These are phyloP conservation scores for Calliopum simillimum DNA, from an alignment of 2,888 invertebrate species.

Conservation along the genomic window DNA sequence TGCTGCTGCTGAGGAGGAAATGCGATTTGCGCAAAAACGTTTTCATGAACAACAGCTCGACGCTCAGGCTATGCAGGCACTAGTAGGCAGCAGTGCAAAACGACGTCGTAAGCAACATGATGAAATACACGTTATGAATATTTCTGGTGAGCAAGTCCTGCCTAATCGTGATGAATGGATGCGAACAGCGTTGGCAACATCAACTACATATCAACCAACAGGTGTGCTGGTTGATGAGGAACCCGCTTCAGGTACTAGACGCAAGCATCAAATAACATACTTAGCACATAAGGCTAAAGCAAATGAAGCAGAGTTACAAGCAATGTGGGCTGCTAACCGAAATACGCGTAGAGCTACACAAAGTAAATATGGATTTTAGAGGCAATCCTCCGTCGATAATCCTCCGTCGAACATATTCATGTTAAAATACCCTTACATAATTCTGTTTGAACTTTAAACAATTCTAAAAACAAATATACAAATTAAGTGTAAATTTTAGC, in stretches of 20 bases:
- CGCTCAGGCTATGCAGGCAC: constrained; percentile 70
- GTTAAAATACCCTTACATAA: too few relatives aligned
- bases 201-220: constrained; percentile 69
- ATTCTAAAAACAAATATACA: too few relatives aligned
- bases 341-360: constrained; percentile 89
- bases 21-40: constrained; percentile 50
- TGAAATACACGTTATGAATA: constrained; percentile 82
- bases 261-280: constrained; percentile 97
- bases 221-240: constrained; percentile 67
- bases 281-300: constrained; percentile 93
- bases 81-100: constrained; percentile 77
- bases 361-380: constrained; percentile 94
- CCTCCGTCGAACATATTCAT: constrained; percentile 10
- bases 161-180: constrained; percentile 86
- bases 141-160: constrained; percentile 83
- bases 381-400: neutral
- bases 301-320: constrained; percentile 92
- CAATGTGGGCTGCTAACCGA: constrained; percentile 92
- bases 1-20: neutral
- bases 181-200: constrained; percentile 82
- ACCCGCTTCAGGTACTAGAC: constrained; percentile 75
- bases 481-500: too few relatives aligned
- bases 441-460: neutral
- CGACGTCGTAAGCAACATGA: constrained; percentile 64
- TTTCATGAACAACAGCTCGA: constrained; percentile 51